Percentiles rank a stretch among this genome's conserved stretches.
phyloP scores from a whole-genome alignment of 2,888 invertebrate species.

The Ophioninae sp. region DNA sequence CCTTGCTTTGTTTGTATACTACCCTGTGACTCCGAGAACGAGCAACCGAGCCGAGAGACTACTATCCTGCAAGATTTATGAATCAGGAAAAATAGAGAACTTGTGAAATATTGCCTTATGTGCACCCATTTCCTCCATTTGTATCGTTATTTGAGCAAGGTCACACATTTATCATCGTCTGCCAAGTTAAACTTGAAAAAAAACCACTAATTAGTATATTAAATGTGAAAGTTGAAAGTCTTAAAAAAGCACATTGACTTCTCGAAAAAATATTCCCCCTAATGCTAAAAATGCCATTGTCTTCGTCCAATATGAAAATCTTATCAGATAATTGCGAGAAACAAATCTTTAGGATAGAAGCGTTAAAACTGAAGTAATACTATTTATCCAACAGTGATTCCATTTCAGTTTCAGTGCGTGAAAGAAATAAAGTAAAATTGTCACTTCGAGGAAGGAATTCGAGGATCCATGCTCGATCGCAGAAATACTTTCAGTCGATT shows the following conservation, averaged over 20 bases:
- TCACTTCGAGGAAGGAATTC: conserved; percentile 40
- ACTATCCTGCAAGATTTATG: neutral
- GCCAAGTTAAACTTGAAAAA: neutral
- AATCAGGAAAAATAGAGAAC: neutral
- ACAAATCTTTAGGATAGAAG: neutral
- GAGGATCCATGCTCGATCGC: conserved; percentile 41
- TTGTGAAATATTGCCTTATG: neutral
- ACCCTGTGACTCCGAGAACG: neutral
- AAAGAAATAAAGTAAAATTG: conserved; percentile 17
- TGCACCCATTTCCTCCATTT: neutral
- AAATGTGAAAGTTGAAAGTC: no score
- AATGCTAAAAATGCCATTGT: no score
- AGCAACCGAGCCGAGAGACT: neutral
- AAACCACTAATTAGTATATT: no score
- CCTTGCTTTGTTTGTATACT: conserved; percentile 27
- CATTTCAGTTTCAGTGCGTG: neutral
- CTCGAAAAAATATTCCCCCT: no score
- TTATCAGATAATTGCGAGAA: neutral
- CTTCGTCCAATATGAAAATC: no score
- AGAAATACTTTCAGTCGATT: conserved; percentile 22
- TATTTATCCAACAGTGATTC: conserved; percentile 9
- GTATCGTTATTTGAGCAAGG: neutral
- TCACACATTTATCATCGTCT: neutral
- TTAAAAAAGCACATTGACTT: no score
- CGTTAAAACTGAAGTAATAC: neutral